Evolutionary conservation across 2,888 invertebrate species (phyloP), one percentile per base, ranked within the genome.

Genomic region (Clostera curtula): DNA sequence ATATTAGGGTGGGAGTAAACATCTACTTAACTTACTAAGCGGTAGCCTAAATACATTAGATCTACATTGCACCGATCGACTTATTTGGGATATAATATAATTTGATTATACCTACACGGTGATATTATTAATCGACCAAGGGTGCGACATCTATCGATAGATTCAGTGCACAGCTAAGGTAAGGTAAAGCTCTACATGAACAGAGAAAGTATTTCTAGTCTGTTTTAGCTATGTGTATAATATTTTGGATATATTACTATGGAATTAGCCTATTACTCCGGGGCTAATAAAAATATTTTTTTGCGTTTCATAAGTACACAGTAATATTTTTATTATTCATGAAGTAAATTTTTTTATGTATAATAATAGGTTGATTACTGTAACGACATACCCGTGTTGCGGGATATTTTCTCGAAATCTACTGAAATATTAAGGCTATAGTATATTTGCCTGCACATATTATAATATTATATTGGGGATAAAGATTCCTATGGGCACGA

Each of bases 121-220:
- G 35, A 40, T 40, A 38, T 40, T 39, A 22, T 39, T 31, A 28
- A 35, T 33, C 25, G 36, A 34, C 38, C 35, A 29, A 34, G 37
- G 40, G 62, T 62, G 60, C 60, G 45, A 41, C 41, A 43, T 49
- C 63, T 65, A 51, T 40, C 45, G 45, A 56, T 36, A 46, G 44
- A 50, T 43, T 55, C 49, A 43, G 69, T 70, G 69, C 64, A 56
- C 49, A 49, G 56, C 73, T 73, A 73, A 48, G 36, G 31, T 48
- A 37, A 48, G 49, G 51, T 59, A 49, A 62, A 68, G 64, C 60
- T 54, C 69, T 75, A 74, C 67, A 63, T 65, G 61, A 61, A 50
- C 52, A 56, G 52, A 49, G 38, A 51, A 24, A 31, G 32, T 33
- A 38, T 27, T 19, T 31, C 40, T 48, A 45, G 27, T 30, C 32